Evolutionary conservation across 2,797 vertebrate genomes (phyloP).

Genomic region (Macrochelys suwanniensis): DNA sequence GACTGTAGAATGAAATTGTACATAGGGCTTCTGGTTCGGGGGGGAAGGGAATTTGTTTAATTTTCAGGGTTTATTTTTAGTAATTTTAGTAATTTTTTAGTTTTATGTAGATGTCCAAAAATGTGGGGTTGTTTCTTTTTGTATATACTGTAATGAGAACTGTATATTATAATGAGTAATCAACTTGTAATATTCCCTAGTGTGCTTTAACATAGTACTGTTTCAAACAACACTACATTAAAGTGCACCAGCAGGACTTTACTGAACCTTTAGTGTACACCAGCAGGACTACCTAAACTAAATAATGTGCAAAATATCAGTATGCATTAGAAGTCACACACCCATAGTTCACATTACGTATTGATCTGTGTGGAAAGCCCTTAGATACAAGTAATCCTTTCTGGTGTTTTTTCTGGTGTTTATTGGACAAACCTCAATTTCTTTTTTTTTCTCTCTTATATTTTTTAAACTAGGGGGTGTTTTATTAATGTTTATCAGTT

Average conservation of each 20-base stretch:
- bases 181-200: not conserved
- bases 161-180: not conserved
- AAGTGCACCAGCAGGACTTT: not conserved
- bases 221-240: not conserved
- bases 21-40: not conserved
- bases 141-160: not conserved
- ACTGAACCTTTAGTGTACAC: no score
- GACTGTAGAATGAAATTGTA: constrained; percentile 36
- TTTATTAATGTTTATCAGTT: no score
- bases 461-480: no score
- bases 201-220: not conserved
- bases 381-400: not conserved
- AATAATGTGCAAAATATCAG: not conserved
- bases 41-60: not conserved
- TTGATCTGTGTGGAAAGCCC: not conserved
- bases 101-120: not conserved
- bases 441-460: not conserved
- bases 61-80: not conserved
- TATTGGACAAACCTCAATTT: not conserved
- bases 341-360: not conserved
- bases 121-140: not conserved
- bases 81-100: not conserved
- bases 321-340: not conserved
- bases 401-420: not conserved
- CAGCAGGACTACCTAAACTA: no score